Conservation (phyloP, 2,888 invertebrate species). For the Galeopsomyia nigrocyanea region DNA sequence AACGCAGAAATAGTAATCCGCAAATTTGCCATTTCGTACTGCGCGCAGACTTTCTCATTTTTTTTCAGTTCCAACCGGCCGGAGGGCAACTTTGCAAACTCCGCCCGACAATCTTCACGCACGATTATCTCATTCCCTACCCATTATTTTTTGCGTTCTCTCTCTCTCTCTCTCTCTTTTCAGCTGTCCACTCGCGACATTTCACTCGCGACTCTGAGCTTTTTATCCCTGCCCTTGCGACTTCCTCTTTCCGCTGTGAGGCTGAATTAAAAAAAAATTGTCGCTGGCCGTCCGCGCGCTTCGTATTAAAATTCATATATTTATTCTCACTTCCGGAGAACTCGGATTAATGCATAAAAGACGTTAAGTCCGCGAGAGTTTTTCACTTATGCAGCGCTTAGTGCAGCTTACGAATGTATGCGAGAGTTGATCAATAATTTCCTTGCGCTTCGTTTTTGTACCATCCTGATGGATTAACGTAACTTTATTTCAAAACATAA, state of each 20-base stretch:
- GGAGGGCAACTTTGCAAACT: constrained; percentile 1
- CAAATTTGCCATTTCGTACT: too few species aligned
- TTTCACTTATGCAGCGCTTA: constrained; percentile 18
- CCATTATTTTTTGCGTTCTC: not conserved
- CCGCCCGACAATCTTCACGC: constrained; percentile 28
- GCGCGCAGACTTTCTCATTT: not conserved
- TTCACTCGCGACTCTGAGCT: not conserved
- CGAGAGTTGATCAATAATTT: not conserved
- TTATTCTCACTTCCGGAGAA: constrained; percentile 40
- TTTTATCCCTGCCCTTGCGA: not conserved
- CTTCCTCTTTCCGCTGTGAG: constrained; percentile 1
- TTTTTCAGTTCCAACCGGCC: not conserved
- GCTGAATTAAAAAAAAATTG: constrained; percentile 19
- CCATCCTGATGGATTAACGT: too few species aligned
- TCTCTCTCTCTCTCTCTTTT: constrained; percentile 7
- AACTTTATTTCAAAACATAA: too few species aligned
- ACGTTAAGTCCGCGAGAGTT: constrained; percentile 13
- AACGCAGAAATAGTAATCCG: too few species aligned
- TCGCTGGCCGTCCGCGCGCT: constrained; percentile 46
- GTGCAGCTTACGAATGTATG: not conserved
- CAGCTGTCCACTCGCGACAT: constrained; percentile 1
- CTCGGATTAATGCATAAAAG: constrained; percentile 42
- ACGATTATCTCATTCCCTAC: constrained; percentile 35
- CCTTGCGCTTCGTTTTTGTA: not conserved
- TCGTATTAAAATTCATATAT: constrained; percentile 48